Evolutionary conservation across 2,888 invertebrate genomes (phyloP), one percentile per base, ranked within the genome.

Genomic region (Phortica magna): DNA sequence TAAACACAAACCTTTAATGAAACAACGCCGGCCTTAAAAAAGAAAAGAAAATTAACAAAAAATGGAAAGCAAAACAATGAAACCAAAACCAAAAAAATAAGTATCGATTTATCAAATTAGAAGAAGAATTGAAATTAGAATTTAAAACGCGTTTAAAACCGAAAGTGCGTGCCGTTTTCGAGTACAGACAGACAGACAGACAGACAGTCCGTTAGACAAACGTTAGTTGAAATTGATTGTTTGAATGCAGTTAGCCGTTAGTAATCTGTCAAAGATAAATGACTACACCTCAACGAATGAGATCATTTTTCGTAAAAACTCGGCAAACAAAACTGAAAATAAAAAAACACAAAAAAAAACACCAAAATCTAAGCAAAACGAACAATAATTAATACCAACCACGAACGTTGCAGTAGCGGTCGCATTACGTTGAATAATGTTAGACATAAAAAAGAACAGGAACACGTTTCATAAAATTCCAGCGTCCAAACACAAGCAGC

Each of bases 361-460:
- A 14, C 31, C n/a, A 43, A n/a, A 9, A 64, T 61, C 41, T 5
- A 72, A 12, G 71, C 22, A 67, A 55, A 7, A 59, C 6, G 59
- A 19, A 59, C 7, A 22, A 9, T 17, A 61, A 61, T 19, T 6
- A 22, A 17, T 7, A 19, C n/a, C 42, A 68, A 19, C 42, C 19
- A 43, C 31, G 53, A 48, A 53, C 55, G 75, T 65, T 67, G 74
- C 42, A 76, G 19, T 70, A 76, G 75, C 77, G 41, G 71, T 73
- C 42, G 59, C 14, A 76, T 65, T 72, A 41, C 31, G 64, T 78
- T 80, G 81, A 90, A 90, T 89, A 82, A 90, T 90, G 90, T 88
- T 91, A 90, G 90, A 90, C 84, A 83, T 88, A 84, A 90, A 88
- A 83, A 91, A 90, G 80, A 79, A 73, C 71, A 85, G 85, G 87